Conservation (phyloP, 2,888 invertebrate species). For the Aproaerema taeniolella region DNA sequence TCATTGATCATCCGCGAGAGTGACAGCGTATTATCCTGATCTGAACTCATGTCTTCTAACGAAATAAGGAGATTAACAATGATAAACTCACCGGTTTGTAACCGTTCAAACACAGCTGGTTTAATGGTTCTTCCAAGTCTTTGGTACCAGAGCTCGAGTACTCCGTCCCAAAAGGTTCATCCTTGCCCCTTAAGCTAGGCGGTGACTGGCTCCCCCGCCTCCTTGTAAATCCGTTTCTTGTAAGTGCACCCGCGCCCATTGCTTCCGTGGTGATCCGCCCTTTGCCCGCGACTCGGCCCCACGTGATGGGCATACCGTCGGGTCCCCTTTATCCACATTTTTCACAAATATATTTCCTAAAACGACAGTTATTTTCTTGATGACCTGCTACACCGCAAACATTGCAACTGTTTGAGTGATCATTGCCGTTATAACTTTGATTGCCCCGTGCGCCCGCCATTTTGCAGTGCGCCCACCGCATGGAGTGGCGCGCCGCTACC, state of each 20-base stretch:
- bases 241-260: background rate
- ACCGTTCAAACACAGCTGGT: background rate
- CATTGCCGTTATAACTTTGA: background rate
- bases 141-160: background rate
- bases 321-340: background rate
- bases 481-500: background rate
- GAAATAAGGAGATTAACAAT: background rate
- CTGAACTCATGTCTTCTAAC: too few relatives aligned
- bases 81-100: conserved; percentile 2
- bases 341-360: too few relatives aligned
- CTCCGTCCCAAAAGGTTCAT: too few relatives aligned
- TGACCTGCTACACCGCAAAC: too few relatives aligned
- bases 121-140: background rate
- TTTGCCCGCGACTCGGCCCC: background rate
- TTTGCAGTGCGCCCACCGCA: too few relatives aligned
- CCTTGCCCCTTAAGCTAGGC: too few relatives aligned
- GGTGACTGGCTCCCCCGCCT: background rate
- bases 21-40: too few relatives aligned
- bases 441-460: background rate
- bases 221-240: background rate
- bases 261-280: too few relatives aligned
- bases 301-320: background rate
- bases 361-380: too few relatives aligned
- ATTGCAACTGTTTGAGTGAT: background rate
- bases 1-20: too few relatives aligned